Percentiles rank a stretch among this genome's conserved stretches.
These are phyloP conservation scores for Neotoxoptera formosana DNA, from an alignment of 1,140 invertebrate genomes.

Conservation along the genomic window DNA sequence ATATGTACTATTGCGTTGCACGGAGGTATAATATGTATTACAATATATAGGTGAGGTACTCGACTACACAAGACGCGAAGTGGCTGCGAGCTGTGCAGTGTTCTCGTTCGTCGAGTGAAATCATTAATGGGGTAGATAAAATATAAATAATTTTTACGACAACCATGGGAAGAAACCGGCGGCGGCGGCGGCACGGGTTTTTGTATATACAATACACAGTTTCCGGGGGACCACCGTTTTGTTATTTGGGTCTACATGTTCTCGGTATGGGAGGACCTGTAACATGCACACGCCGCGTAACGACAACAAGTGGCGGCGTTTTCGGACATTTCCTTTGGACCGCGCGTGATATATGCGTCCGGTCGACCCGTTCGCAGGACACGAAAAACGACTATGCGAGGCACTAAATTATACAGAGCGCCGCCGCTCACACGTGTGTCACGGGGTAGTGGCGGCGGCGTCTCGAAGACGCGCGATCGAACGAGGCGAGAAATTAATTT, in stretches of 20 bases:
- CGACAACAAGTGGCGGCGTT: not conserved
- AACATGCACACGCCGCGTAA: not conserved
- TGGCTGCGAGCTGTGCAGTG: not conserved
- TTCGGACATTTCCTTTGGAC: conserved; percentile 47
- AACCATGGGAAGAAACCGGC: conserved; percentile 25
- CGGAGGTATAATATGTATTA: not conserved
- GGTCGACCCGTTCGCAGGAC: not conserved
- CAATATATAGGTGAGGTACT: not conserved
- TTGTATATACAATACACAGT: conserved; percentile 29
- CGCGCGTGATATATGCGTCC: conserved; percentile 53
- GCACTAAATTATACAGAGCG: conserved; percentile 1
- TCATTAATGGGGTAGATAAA: conserved; percentile 49
- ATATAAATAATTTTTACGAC: conserved; percentile 46
- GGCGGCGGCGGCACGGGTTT: not conserved
- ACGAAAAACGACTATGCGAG: not conserved
- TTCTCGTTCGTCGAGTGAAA: not conserved
- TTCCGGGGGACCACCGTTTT: conserved; percentile 30
- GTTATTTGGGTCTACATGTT: conserved; percentile 3
- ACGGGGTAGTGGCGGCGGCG: not conserved
- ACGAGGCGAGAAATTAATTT: conserved; percentile 28
- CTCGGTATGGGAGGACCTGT: not conserved
- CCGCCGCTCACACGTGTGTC: conserved; percentile 36
- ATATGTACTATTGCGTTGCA: not conserved
- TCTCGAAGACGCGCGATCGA: not conserved
- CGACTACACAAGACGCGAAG: not conserved